Evolutionary conservation across 2,888 invertebrate species (phyloP).

Genomic region (Limnephilus marmoratus): DNA sequence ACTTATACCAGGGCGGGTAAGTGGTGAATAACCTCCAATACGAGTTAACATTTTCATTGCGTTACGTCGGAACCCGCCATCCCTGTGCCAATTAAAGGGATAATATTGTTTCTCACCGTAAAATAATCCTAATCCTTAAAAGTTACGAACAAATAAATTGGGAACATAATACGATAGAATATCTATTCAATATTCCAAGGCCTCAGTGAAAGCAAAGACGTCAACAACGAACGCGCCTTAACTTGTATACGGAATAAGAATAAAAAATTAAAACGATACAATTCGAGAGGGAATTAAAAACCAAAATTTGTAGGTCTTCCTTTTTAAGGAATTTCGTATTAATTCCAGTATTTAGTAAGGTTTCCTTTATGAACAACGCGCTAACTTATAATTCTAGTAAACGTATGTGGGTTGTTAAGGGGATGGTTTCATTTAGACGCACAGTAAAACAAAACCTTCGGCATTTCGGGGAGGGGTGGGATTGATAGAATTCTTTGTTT

Average conservation of each 20-base stretch:
- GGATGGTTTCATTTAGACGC: not conserved
- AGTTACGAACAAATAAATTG: not conserved
- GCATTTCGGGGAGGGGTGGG: not conserved
- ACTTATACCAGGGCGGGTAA: too few relatives aligned
- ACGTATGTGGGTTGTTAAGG: not conserved
- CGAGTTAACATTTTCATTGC: too few relatives aligned
- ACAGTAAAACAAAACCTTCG: not conserved
- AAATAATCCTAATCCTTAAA: not conserved
- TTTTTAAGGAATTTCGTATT: not conserved
- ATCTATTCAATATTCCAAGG: not conserved
- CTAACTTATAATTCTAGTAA: not conserved
- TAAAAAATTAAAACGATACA: not conserved
- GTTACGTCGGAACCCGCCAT: not conserved
- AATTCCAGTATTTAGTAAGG: not conserved
- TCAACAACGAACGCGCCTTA: not conserved
- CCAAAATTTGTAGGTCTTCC: not conserved
- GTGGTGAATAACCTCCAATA: too few relatives aligned
- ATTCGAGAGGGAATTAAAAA: not conserved
- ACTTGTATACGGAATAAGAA: not conserved
- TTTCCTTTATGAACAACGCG: not conserved
- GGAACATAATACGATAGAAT: not conserved
- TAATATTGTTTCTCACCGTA: not conserved
- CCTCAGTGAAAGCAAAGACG: not conserved
- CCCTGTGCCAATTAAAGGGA: not conserved
- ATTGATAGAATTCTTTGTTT: slow-evolving; percentile 4